phyloP scores from a whole-genome alignment of 2,113 vertebrate genomes.

The Cheilinus undulatus region DNA sequence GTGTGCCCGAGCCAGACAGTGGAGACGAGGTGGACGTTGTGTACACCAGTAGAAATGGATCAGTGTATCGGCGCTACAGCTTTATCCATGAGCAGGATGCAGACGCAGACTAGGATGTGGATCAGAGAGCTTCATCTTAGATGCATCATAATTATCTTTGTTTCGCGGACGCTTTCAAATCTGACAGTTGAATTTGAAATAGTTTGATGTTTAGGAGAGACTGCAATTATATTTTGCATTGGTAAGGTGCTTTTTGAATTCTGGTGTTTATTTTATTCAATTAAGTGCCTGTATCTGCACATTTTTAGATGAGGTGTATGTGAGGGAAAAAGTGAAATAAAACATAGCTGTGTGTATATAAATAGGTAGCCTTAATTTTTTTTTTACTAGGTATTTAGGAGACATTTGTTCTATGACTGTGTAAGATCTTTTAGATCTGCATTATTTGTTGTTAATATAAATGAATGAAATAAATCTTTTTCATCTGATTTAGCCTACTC shows the following conservation, averaged over 20 bases:
- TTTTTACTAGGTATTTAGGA: slow-evolving; percentile 6
- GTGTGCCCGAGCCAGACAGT: slow-evolving; percentile 80
- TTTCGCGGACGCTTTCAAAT: slow-evolving; percentile 1
- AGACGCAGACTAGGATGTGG: slow-evolving; percentile 60
- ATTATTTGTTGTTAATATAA: slow-evolving; percentile 33
- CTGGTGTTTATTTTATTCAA: slow-evolving; percentile 36
- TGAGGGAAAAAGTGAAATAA: slow-evolving; percentile 15
- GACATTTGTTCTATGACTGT: slow-evolving; percentile 25
- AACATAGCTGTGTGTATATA: slow-evolving; percentile 26
- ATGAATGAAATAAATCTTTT: slow-evolving; percentile 16
- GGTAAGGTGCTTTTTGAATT: slow-evolving; percentile 9
- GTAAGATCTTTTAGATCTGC: slow-evolving; percentile 12
- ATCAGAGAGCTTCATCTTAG: slow-evolving; percentile 64
- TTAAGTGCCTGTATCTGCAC: slow-evolving; percentile 55
- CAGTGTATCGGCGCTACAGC: slow-evolving; percentile 76
- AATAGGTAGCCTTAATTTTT: background rate
- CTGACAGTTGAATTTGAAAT: slow-evolving; percentile 9
- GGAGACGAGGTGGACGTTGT: slow-evolving; percentile 85
- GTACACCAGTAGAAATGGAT: slow-evolving; percentile 83
- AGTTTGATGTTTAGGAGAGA: slow-evolving; percentile 21
- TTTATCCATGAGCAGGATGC: slow-evolving; percentile 72
- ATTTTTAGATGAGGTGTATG: slow-evolving; percentile 29
- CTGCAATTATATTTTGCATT: background rate
- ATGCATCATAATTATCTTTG: background rate
- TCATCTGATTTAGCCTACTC: background rate